These are phyloP conservation scores for Drosophila eohydei DNA, from an alignment of 2,888 invertebrate genomes.

Conservation along the genomic window DNA sequence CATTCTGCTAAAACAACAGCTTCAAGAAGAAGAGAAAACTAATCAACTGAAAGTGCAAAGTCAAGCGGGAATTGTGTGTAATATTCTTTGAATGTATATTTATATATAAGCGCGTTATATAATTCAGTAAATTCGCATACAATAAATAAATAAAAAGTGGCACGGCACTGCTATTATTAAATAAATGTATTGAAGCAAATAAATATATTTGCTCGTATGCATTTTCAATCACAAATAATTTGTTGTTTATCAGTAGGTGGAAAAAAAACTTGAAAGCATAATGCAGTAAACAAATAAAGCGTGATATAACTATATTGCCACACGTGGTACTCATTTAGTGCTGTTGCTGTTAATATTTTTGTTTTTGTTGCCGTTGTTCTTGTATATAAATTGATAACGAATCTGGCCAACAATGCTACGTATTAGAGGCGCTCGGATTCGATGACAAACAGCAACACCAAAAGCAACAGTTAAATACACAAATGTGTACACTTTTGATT, in stretches of 20 bases:
- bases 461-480: conserved; percentile 3
- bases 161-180: conserved; percentile 1
- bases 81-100: not conserved
- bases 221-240: conserved; percentile 32
- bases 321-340: conserved; percentile 41
- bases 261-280: conserved; percentile 32
- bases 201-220: conserved; percentile 2
- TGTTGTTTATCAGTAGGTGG: conserved; percentile 22
- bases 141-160: conserved; percentile 10
- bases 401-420: conserved; percentile 30
- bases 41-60: conserved; percentile 13
- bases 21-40: not conserved
- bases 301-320: conserved; percentile 28
- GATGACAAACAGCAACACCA: conserved; percentile 25
- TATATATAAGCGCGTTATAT: not conserved
- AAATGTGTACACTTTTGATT: conserved; percentile 17
- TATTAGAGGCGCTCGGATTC: conserved; percentile 34
- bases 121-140: not conserved
- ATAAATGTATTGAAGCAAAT: not conserved
- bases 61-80: conserved; percentile 1
- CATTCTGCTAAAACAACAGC: not conserved
- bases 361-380: conserved; percentile 2
- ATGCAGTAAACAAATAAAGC: conserved; percentile 49
- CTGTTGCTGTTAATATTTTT: not conserved
- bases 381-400: conserved; percentile 43